Evolutionary conservation across 1,140 invertebrate genomes (phyloP), one percentile per base, ranked within the genome.

Genomic region (Apolygus lucorum): DNA sequence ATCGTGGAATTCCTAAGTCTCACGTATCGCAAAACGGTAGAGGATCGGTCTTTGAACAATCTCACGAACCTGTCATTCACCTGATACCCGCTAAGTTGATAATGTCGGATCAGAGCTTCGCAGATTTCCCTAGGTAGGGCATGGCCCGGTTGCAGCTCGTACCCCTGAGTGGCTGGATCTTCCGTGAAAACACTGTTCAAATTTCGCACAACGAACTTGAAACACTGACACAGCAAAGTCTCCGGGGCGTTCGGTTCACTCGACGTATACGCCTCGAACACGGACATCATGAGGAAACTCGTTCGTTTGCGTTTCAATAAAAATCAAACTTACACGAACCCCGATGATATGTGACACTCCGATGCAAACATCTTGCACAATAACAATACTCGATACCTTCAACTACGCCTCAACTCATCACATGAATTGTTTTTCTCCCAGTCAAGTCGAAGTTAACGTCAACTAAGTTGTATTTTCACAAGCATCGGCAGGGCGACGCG

Each of bases 91-190:
- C 81, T 82, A 71, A 83, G 82, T 69, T 87, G 85, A 71, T 85
- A 85, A 14, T 82, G 78, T 68, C 85, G 78, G 2, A 92, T 78
- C 21, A 91, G 79, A 76, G 82, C 84, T 76, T 90, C 88, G 76
- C 88, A 89, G 71, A 90, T 86, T 78, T 88, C 88, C 72, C 82
- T 84, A 4, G 87, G 89, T 52, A 89, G 80, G 70, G 80, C 81
- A 34, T 89, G 75, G 49, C 82, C 85, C 73, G 80, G 77, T 80
- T 29, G 84, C 2, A 74, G 63, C 49, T 73, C 71, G 62, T 73
- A 74, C 42, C 75, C 74, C 28, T 73, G 71, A 27, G 73, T 75
- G 22, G 64, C 27, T 24, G 73, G 70, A 70, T 76, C 72, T 66
- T 68, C 63, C 2, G 67, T 64, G 68, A 76, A 78, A 49, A 81